Evolutionary conservation across 2,797 vertebrate species (phyloP).

Genomic region (Melanotaenia pygmaea): DNA sequence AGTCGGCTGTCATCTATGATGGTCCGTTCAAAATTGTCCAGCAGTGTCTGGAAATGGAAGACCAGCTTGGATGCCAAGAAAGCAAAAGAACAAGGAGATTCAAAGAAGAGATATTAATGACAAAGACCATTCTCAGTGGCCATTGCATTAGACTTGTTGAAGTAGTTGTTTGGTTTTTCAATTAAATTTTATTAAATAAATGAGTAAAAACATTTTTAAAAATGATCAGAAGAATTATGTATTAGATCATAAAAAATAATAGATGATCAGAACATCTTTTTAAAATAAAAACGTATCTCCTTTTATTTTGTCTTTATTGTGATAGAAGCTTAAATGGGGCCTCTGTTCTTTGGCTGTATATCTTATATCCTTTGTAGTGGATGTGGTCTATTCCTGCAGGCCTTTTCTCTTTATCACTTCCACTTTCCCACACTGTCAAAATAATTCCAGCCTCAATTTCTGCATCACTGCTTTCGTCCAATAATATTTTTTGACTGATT

Average conservation of each 20-base stretch:
- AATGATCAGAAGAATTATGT: background rate
- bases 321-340: background rate
- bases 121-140: background rate
- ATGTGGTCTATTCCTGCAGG: background rate
- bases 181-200: background rate
- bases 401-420: background rate
- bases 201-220: background rate
- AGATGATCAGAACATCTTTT: background rate
- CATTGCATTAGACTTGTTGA: background rate
- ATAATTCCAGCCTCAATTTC: constrained; percentile 1
- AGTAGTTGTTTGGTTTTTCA: background rate
- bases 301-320: background rate
- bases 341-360: background rate
- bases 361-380: background rate
- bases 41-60: constrained; percentile 90
- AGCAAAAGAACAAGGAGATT: constrained; percentile 3
- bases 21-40: constrained; percentile 89
- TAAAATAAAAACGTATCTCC: background rate
- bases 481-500: constrained; percentile 1
- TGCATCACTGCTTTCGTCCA: background rate
- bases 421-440: constrained; percentile 15
- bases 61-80: constrained; percentile 78
- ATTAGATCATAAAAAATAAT: background rate
- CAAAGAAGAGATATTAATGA: constrained; percentile 2
- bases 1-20: constrained; percentile 89